phyloP scores from a whole-genome alignment of 2,113 vertebrate species.

The Macroglossus sobrinus region DNA sequence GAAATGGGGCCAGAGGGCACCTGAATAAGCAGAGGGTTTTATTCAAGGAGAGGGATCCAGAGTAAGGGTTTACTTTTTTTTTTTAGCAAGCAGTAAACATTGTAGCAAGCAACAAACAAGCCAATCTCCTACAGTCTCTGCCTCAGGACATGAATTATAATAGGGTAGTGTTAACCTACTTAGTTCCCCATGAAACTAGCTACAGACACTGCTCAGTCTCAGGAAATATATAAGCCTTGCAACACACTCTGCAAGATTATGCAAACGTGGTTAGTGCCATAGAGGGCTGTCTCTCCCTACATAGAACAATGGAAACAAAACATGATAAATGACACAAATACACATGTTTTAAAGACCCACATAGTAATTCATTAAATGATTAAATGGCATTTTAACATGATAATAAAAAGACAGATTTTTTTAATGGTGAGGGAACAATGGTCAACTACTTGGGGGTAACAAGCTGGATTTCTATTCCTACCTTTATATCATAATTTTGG shows the following conservation, averaged over 20 bases:
- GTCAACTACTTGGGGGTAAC: neutral
- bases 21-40: neutral
- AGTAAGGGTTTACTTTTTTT: neutral
- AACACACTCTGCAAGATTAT: neutral
- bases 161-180: neutral
- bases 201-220: neutral
- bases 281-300: neutral
- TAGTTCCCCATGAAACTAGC: neutral
- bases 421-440: neutral
- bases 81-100: neutral
- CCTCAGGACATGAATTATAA: neutral
- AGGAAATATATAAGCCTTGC: neutral
- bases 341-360: neutral
- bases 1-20: neutral
- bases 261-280: neutral
- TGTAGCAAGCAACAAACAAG: neutral
- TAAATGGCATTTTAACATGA: neutral
- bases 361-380: neutral
- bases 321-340: neutral
- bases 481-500: neutral
- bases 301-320: neutral
- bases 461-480: neutral
- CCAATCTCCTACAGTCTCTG: too few species aligned
- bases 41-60: neutral
- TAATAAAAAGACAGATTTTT: neutral